Evolutionary conservation across 2,888 invertebrate species (phyloP).

Genomic region (Folsomia manolachei): DNA sequence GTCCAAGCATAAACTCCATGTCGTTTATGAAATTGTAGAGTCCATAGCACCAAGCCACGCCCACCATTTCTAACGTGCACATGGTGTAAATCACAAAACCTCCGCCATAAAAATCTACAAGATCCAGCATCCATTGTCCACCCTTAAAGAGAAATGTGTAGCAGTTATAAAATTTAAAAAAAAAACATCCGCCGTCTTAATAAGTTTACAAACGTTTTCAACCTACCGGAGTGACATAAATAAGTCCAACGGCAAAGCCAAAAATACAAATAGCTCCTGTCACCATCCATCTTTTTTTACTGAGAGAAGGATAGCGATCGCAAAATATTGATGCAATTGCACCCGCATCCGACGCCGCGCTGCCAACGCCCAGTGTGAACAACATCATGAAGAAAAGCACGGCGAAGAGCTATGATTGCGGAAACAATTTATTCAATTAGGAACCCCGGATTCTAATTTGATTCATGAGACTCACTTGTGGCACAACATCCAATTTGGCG

Average conservation of each 20-base stretch:
- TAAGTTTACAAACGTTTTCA: neutral
- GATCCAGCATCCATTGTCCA: conserved; percentile 62
- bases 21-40: conserved; percentile 64
- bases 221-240: conserved; percentile 73
- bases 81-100: conserved; percentile 62
- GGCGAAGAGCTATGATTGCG: conserved; percentile 75
- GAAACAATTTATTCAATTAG: too few species aligned
- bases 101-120: conserved; percentile 61
- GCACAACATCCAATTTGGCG: conserved; percentile 68
- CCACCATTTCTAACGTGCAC: conserved; percentile 60
- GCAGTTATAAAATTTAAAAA: too few species aligned
- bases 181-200: neutral
- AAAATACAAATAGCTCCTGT: conserved; percentile 59
- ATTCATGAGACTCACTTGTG: too few species aligned
- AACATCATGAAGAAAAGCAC: conserved; percentile 68
- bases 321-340: conserved; percentile 66
- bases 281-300: conserved; percentile 63
- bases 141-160: too few species aligned
- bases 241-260: conserved; percentile 65
- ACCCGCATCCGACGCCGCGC: conserved; percentile 68
- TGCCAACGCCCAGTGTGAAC: conserved; percentile 59
- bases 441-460: too few species aligned
- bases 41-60: conserved; percentile 63
- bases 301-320: conserved; percentile 65
- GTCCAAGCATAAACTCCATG: conserved; percentile 74